phyloP scores from a whole-genome alignment of 1,140 invertebrate genomes.

The Caenorhabditis latens region DNA sequence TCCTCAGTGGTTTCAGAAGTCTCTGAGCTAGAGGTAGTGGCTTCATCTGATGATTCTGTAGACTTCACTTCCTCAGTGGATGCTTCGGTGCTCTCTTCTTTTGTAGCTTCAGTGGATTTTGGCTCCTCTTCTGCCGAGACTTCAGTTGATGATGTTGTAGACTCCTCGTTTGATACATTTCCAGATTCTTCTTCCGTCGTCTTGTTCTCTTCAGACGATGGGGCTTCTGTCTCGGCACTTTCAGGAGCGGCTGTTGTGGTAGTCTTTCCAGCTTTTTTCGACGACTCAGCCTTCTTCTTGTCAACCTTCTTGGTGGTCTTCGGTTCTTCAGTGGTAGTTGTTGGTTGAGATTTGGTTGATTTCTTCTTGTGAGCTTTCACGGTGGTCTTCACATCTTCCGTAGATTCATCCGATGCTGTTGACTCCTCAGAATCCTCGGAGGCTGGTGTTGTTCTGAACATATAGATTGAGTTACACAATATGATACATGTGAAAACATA shows the following conservation, averaged over 20 bases:
- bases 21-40: constrained; percentile 26
- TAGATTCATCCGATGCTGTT: background rate
- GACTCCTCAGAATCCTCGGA: background rate
- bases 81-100: constrained; percentile 21
- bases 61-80: constrained; percentile 26
- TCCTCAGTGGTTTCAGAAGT: constrained; percentile 25
- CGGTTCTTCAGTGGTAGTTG: constrained; percentile 20
- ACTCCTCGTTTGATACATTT: constrained; percentile 44
- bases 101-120: constrained; percentile 3
- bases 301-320: constrained; percentile 32
- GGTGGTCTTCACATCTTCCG: background rate
- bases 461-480: background rate
- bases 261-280: constrained; percentile 37
- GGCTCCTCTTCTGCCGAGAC: constrained; percentile 15
- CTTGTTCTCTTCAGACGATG: constrained; percentile 50
- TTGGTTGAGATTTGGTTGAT: background rate
- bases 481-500: background rate
- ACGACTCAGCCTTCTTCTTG: constrained; percentile 18
- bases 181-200: constrained; percentile 55
- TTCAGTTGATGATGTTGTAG: constrained; percentile 18
- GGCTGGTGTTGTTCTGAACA: constrained; percentile 39
- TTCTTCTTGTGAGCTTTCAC: constrained; percentile 43
- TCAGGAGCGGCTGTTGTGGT: constrained; percentile 49
- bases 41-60: constrained; percentile 13
- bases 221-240: constrained; percentile 38